A percentile compares a stretch with the other conserved stretches of the same genome.
Evolutionary conservation across 1,140 invertebrate species (phyloP).

Genomic region (Drosophila dunni): DNA sequence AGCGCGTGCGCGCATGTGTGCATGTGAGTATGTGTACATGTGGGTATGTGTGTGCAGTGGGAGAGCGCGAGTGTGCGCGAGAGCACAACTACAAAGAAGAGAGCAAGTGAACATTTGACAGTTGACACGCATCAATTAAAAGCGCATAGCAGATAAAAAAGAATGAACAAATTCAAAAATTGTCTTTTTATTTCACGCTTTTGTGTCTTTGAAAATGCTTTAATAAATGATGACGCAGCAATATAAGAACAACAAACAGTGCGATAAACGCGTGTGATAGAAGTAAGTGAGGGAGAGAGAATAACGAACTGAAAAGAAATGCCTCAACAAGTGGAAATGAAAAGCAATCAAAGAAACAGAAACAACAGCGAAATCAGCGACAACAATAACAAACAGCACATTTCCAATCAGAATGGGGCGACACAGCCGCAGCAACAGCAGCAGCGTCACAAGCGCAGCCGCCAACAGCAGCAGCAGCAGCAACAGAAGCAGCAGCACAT

Average conservation of each 20-base stretch:
- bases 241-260: constrained; percentile 50
- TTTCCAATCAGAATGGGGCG: constrained; percentile 48
- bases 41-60: constrained; percentile 10
- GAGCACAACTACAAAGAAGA: constrained; percentile 15
- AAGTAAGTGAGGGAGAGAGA: neutral
- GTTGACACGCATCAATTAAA: constrained; percentile 51
- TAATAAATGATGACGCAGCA: constrained; percentile 50
- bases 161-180: constrained; percentile 33
- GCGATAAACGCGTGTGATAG: constrained; percentile 53
- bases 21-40: neutral
- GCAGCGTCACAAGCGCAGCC: constrained; percentile 31
- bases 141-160: constrained; percentile 45
- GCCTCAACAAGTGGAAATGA: constrained; percentile 47
- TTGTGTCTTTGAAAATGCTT: constrained; percentile 23
- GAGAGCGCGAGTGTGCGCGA: constrained; percentile 9
- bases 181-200: constrained; percentile 17
- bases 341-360: constrained; percentile 32
- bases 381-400: constrained; percentile 48
- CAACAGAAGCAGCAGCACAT: constrained; percentile 52
- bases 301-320: constrained; percentile 46
- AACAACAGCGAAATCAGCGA: constrained; percentile 35
- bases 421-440: constrained; percentile 29
- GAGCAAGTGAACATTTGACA: constrained; percentile 38
- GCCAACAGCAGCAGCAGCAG: constrained; percentile 24
- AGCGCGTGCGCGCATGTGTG: constrained; percentile 31